Percentiles rank a stretch among this genome's conserved stretches.
Evolutionary conservation across 2,113 vertebrate genomes (phyloP).

Genomic region (Chrysemys picta): DNA sequence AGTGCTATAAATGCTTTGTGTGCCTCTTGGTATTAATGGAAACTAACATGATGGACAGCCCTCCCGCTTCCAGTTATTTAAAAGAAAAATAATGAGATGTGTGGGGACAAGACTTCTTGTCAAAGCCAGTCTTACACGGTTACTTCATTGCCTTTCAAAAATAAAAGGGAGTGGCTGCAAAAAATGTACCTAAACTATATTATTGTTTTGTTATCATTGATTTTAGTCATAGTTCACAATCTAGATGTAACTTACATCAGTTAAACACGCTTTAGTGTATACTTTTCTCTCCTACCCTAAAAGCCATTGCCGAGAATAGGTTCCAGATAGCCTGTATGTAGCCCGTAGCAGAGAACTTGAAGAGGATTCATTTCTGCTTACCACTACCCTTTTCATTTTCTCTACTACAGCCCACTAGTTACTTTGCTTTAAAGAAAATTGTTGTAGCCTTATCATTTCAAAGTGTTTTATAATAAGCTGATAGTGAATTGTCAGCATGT

Average conservation of each 20-base stretch:
- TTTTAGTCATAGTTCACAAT: not conserved
- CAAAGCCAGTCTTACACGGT: not conserved
- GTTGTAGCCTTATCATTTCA: not conserved
- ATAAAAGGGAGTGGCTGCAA: not conserved
- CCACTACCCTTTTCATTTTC: not conserved
- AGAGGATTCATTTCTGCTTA: not conserved
- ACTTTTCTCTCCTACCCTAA: not conserved
- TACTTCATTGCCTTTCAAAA: not conserved
- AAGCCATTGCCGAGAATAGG: not conserved
- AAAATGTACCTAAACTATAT: not conserved
- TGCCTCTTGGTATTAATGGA: accelerated
- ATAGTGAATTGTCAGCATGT: not conserved
- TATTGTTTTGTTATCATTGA: not conserved
- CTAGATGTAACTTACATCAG: not conserved
- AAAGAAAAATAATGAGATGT: not conserved
- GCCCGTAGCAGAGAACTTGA: not conserved
- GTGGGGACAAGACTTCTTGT: not conserved
- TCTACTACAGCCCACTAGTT: not conserved
- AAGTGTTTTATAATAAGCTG: not conserved
- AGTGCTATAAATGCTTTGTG: not conserved
- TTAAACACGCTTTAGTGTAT: not conserved
- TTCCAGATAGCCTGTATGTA: not conserved
- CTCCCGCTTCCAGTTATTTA: too few relatives aligned
- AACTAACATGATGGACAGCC: not conserved
- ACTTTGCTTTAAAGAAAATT: not conserved